These are phyloP conservation scores for Porphyrio hochstetteri DNA, from an alignment of 2,113 vertebrate species.

Conservation along the genomic window DNA sequence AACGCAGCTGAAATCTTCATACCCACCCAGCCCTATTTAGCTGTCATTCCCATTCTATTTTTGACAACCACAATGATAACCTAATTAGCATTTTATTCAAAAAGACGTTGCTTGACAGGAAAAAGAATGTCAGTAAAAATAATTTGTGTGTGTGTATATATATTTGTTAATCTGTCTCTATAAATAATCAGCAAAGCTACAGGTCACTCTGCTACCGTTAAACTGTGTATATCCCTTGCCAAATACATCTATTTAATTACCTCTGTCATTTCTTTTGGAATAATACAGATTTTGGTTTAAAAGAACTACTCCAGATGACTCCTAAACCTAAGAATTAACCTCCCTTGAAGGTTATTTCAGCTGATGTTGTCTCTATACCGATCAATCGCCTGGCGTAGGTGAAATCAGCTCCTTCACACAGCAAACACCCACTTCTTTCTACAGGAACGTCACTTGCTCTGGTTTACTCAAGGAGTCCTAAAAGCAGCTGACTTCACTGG, in stretches of 20 bases:
- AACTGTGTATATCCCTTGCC: background rate
- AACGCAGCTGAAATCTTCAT: background rate
- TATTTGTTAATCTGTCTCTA: background rate
- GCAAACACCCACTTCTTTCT: background rate
- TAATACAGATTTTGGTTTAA: background rate
- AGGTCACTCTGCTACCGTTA: background rate
- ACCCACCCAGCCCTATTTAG: background rate
- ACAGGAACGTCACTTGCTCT: background rate
- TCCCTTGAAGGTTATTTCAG: background rate
- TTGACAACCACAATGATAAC: conserved; percentile 39
- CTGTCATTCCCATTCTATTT: conserved; percentile 1
- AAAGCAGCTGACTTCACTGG: background rate
- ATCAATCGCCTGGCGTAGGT: background rate
- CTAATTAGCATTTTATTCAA: conserved; percentile 22
- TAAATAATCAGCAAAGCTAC: background rate
- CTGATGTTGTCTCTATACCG: background rate
- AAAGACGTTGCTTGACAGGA: background rate
- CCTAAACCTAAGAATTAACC: background rate
- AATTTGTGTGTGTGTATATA: background rate
- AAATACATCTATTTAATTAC: background rate
- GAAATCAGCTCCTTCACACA: background rate
- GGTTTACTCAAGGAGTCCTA: background rate
- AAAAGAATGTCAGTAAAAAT: background rate
- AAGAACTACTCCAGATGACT: background rate
- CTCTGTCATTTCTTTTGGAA: background rate